phyloP scores from a whole-genome alignment of 2,113 vertebrate species.

The Vidua chalybeata region DNA sequence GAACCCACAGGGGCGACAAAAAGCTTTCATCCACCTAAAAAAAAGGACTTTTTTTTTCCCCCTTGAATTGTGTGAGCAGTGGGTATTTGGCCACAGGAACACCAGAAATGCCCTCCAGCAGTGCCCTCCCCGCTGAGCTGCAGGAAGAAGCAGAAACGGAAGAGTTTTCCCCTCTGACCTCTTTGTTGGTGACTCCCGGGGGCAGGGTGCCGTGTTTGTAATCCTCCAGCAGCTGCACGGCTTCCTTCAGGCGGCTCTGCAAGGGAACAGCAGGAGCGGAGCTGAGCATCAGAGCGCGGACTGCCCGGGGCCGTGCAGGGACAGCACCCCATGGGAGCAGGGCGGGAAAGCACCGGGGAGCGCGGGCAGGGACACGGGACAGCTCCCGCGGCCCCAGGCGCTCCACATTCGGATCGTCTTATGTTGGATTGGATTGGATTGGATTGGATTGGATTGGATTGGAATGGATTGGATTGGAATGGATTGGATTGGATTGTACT shows the following conservation, averaged over 20 bases:
- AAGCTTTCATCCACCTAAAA: background rate
- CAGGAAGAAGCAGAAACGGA: background rate
- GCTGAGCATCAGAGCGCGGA: no score
- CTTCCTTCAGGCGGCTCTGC: constrained; percentile 86
- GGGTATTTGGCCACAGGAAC: background rate
- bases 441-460: no score
- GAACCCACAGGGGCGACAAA: background rate
- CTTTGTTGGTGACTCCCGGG: constrained; percentile 81
- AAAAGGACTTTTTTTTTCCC: rapidly evolving
- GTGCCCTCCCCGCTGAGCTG: rapidly evolving
- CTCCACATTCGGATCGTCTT: no score
- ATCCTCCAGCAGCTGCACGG: constrained; percentile 82
- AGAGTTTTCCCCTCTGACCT: constrained; percentile 71
- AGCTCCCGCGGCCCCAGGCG: no score
- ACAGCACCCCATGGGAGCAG: no score
- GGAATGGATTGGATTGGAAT: no score
- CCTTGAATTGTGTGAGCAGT: rapidly evolving
- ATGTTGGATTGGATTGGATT: no score
- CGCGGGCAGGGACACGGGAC: no score
- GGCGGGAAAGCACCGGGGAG: no score
- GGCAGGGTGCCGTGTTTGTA: constrained; percentile 82
- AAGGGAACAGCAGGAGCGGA: background rate
- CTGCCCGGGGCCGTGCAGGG: no score
- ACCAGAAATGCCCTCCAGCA: background rate
- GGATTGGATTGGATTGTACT: no score